Percentiles rank a stretch among this genome's conserved stretches.
phyloP scores from a whole-genome alignment of 2,888 invertebrate genomes.

The Campoplex capitator region DNA sequence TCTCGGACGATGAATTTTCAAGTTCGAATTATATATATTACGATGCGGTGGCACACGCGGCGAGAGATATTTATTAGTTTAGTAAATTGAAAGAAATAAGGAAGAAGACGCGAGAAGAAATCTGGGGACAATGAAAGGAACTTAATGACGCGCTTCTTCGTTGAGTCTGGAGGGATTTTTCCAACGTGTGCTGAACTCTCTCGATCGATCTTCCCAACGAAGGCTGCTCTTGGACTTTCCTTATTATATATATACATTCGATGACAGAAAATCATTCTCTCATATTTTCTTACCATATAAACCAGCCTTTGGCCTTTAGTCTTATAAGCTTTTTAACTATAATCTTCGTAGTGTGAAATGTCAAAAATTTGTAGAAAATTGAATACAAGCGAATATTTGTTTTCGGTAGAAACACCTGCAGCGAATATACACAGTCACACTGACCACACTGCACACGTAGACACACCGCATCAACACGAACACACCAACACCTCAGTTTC shows the following conservation, averaged over 20 bases:
- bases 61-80: not conserved
- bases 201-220: constrained; percentile 45
- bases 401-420: constrained; percentile 9
- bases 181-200: constrained; percentile 16
- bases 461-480: constrained; percentile 16
- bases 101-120: not conserved
- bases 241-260: not conserved
- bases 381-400: not conserved
- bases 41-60: not conserved
- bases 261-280: constrained; percentile 24
- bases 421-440: constrained; percentile 24
- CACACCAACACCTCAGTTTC: constrained; percentile 50
- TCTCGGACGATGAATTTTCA: not conserved
- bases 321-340: not conserved
- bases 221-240: not conserved
- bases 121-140: not conserved
- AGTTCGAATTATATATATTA: not conserved
- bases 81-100: not conserved
- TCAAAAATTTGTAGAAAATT: not conserved
- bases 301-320: not conserved
- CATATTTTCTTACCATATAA: constrained; percentile 16
- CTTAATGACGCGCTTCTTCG: not conserved
- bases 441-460: constrained; percentile 9
- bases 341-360: not conserved
- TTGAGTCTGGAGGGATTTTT: constrained; percentile 21